A percentile compares a stretch with the other conserved stretches of the same genome.
These are phyloP conservation scores for Nycteola revayana DNA, from an alignment of 2,888 invertebrate genomes.

Conservation along the genomic window DNA sequence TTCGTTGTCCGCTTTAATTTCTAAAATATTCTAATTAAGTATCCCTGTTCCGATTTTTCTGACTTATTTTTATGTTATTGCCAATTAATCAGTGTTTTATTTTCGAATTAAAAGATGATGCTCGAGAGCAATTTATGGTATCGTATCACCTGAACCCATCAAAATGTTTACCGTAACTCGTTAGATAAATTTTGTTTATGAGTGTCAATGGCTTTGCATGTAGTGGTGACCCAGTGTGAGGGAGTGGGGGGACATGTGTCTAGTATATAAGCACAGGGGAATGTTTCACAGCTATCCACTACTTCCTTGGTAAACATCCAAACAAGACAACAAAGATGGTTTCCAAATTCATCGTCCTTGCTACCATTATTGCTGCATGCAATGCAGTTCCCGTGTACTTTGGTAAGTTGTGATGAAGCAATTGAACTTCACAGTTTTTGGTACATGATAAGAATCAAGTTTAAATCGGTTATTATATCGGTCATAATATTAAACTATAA, in stretches of 20 bases:
- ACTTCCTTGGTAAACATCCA: conserved; percentile 55
- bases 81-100: conserved; percentile 37
- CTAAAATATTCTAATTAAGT: conserved; percentile 20
- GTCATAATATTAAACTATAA: too few species aligned
- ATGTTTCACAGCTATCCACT: conserved; percentile 64
- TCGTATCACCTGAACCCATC: conserved; percentile 49
- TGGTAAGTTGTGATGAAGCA: conserved; percentile 26
- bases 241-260: conserved; percentile 61
- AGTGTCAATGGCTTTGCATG: conserved; percentile 62
- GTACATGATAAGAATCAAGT: too few species aligned
- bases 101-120: conserved; percentile 36
- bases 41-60: conserved; percentile 15
- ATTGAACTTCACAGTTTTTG: conserved; percentile 5
- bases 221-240: conserved; percentile 55
- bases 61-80: conserved; percentile 24
- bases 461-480: too few species aligned
- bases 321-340: conserved; percentile 52
- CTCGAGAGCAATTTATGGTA: conserved; percentile 47
- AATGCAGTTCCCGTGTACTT: conserved; percentile 56
- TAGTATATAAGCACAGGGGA: conserved; percentile 69
- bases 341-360: conserved; percentile 51
- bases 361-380: conserved; percentile 45
- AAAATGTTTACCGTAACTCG: conserved; percentile 64
- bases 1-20: conserved; percentile 8
- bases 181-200: conserved; percentile 59